Evolutionary conservation across 2,113 vertebrate genomes (phyloP).

Genomic region (Rana temporaria): DNA sequence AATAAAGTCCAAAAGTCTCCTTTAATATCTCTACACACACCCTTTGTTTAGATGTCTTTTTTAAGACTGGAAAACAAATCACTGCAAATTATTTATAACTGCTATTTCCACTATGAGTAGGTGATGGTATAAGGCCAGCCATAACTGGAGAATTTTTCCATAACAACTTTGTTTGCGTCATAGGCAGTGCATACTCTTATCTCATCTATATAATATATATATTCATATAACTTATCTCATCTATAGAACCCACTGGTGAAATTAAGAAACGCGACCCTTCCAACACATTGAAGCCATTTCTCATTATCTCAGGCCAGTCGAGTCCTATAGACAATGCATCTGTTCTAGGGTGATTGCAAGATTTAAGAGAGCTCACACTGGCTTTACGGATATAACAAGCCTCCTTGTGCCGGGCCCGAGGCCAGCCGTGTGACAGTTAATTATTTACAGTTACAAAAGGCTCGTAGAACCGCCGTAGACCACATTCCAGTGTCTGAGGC

Average conservation of each 20-base stretch:
- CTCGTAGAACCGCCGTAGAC: neutral
- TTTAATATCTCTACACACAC: too few species aligned
- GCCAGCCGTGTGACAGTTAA: conserved; percentile 14
- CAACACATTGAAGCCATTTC: neutral
- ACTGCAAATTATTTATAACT: too few species aligned
- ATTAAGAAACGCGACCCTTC: neutral
- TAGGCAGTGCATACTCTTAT: neutral
- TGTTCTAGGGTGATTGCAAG: conserved; percentile 18
- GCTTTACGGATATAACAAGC: conserved; percentile 24
- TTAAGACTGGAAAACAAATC: neutral
- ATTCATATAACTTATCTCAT: too few species aligned
- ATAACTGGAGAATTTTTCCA: too few species aligned
- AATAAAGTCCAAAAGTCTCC: too few species aligned
- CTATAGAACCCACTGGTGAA: neutral
- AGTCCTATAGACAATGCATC: neutral
- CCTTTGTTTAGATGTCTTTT: neutral
- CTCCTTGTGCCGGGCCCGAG: neutral
- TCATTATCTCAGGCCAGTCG: neutral
- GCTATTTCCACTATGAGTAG: too few species aligned
- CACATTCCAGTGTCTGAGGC: neutral
- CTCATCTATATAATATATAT: too few species aligned
- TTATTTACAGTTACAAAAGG: conserved; percentile 14
- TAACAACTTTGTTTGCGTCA: too few species aligned
- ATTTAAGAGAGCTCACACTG: neutral
- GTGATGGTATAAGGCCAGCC: too few species aligned